Base-by-base conservation (phyloP, 2,113 vertebrate genomes). In the Turdus rufiventris region DNA sequence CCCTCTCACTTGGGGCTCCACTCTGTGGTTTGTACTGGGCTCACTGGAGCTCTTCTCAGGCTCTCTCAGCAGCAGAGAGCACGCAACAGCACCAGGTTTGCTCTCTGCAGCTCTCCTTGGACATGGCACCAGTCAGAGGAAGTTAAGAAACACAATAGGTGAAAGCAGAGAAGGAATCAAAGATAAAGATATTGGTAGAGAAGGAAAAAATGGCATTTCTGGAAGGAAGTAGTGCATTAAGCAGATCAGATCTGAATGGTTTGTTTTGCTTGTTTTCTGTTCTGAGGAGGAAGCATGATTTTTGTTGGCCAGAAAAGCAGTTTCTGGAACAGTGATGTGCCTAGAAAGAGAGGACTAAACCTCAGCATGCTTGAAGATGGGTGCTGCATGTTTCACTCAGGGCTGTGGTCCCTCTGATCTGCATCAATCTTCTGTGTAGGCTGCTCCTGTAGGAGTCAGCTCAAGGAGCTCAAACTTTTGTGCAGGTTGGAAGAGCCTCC, bases 41-140 rank as follows among this genome's bases (percentile, higher is more conserved):
- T 92, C 9, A 15, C 65, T 77, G 65, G 42, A 50, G 77, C 34
- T 68, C 25, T 31, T 67, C 26, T 54, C 1, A 0, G 54, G 40
- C 38, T 91, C 24, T 88, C 19, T 5, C 0, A 2, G 36, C 48
- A 78, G 47, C 54, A 34, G 18, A 42, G 43, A 67, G 66, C 82
- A 87, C 1, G 0, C 3, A 0, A 25, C 31, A 56, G 84, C 38
- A 6, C 29, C 0, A 1, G 47, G 20, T 14, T 51, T 72, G 65
- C 21, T 71, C 51, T 77, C 47, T 67, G 34, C 24, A 24, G 56
- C 48, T 78, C 34, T 70, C 19, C 56, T 34, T 29, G 15, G 53
- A 28, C 1, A 0, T 48, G 31, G 65, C 5, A 5, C 34, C 34
- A 89, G 48, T 33, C 78, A 82, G 43, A 48, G 83, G 26, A 67